phyloP scores from a whole-genome alignment of 1,140 invertebrate species.

The Achroia grisella region DNA sequence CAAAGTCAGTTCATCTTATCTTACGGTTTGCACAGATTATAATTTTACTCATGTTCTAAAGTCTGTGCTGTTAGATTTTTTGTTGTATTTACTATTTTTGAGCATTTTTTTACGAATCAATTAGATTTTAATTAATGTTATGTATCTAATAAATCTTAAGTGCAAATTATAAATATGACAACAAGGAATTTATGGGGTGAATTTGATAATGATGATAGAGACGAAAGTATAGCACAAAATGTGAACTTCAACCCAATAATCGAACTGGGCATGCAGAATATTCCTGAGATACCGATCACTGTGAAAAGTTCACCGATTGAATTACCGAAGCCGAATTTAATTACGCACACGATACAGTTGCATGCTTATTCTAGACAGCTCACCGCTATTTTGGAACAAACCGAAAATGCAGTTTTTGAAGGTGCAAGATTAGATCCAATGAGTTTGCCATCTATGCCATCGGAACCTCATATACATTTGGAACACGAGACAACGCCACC shows the following conservation, averaged over 20 bases:
- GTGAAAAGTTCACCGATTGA: slow-evolving; percentile 61
- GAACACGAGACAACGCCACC: slow-evolving; percentile 46
- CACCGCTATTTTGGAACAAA: slow-evolving; percentile 45
- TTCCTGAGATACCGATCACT: slow-evolving; percentile 61
- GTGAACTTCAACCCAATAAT: slow-evolving; percentile 71
- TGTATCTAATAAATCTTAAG: too few relatives aligned
- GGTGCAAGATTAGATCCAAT: slow-evolving; percentile 39
- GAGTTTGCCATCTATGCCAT: slow-evolving; percentile 42
- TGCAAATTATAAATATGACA: slow-evolving; percentile 26
- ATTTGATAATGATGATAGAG: slow-evolving; percentile 45
- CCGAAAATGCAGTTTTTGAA: slow-evolving; percentile 50
- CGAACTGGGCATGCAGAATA: slow-evolving; percentile 68
- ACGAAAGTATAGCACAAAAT: slow-evolving; percentile 53
- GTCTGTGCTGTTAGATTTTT: too few relatives aligned
- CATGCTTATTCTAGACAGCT: slow-evolving; percentile 49
- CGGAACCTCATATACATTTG: slow-evolving; percentile 36
- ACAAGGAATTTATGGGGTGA: slow-evolving; percentile 62
- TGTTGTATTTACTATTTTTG: too few relatives aligned
- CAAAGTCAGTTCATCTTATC: too few relatives aligned
- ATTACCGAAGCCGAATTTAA: slow-evolving; percentile 53
- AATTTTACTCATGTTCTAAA: too few relatives aligned
- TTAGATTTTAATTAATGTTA: too few relatives aligned
- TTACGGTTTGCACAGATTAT: too few relatives aligned
- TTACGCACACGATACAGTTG: slow-evolving; percentile 58
- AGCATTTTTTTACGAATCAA: too few relatives aligned